Conservation (phyloP, 1,140 invertebrate species). For the Drosophila bipectinata region DNA sequence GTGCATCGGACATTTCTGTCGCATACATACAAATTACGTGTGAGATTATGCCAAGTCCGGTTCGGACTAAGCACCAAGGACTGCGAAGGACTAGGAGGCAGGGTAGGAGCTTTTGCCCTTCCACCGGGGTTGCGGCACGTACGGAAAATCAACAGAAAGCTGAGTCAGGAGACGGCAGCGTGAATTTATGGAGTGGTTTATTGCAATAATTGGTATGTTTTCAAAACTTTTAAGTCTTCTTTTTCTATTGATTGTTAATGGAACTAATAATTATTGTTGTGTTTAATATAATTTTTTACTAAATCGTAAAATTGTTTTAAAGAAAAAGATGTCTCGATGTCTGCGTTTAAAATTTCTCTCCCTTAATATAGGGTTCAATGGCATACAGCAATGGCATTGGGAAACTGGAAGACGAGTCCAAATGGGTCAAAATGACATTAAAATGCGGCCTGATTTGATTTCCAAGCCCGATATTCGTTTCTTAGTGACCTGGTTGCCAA, state of each 20-base stretch:
- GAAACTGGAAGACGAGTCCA: constrained; percentile 9
- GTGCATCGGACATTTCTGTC: constrained; percentile 78
- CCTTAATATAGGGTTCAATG: constrained; percentile 11
- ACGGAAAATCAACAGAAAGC: constrained; percentile 35
- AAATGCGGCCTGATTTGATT: constrained; percentile 60
- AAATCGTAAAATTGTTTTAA: too few species aligned
- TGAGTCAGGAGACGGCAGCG: constrained; percentile 4
- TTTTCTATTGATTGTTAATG: too few species aligned
- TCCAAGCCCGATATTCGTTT: constrained; percentile 2
- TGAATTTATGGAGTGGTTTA: constrained; percentile 6
- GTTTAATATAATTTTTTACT: too few species aligned
- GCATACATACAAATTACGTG: constrained; percentile 81
- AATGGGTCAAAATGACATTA: too few species aligned
- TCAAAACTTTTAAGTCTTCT: not conserved
- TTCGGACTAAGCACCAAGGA: constrained; percentile 43
- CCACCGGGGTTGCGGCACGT: constrained; percentile 34
- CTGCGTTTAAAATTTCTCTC: not conserved
- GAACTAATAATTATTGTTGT: too few species aligned
- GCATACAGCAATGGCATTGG: not conserved
- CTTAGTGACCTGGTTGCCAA: not conserved
- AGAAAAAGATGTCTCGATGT: too few species aligned
- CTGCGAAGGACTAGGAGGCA: not conserved
- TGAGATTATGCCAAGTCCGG: constrained; percentile 64
- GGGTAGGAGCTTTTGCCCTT: not conserved
- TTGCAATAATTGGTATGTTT: too few species aligned